Base-by-base conservation (phyloP, 1,140 invertebrate species). In the Apis dorsata region DNA sequence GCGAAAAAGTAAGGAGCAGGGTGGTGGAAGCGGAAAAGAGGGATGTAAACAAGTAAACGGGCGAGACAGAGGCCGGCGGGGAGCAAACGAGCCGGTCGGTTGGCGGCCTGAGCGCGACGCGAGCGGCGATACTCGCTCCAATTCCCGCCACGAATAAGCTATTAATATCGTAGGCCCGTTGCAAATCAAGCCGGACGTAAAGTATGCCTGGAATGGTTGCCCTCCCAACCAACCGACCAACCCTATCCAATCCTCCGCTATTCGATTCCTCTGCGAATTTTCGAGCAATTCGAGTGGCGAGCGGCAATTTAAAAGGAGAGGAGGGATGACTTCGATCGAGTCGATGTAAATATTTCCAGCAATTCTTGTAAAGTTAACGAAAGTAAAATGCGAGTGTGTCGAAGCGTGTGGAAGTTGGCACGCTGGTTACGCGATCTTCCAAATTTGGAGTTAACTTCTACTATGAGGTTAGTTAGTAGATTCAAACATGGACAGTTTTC, bases 141-240 rank as follows among this genome's bases (percentile, higher is more conserved):
- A 87, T 90, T 90, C 85, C 87, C 76, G 84, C 75, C 85, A 84
- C 86, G 87, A 89, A 90, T 90, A 89, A 90, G 84, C 88, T 90
- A 90, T 90, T 90, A 89, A 89, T 89, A 89, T 85, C 82, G 76
- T 75, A 83, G 84, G 68, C 83, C 87, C 83, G 83, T 87, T 84
- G 86, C 89, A 89, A 89, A 89, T 89, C 89, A 88, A 89, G 81
- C 85, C 77, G 84, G 88, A 88, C 89, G 87, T 90, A 89, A 90
- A 90, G 86, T 87, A 90, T 89, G 85, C 85, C 81, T 81, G 86
- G 86, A 90, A 89, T 89, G 82, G 85, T 76, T 81, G 49, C 51
- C 34, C 70, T 53, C 66, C 34, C 28, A 28, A 68, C 77, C 62
- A 83, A 63, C 34, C 28, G 2, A 68, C 77, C 62, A 83, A 60